Percentiles rank a stretch among this genome's conserved stretches.
Conservation (phyloP, 2,797 vertebrate genomes). For the Cirrhinus mrigala region DNA sequence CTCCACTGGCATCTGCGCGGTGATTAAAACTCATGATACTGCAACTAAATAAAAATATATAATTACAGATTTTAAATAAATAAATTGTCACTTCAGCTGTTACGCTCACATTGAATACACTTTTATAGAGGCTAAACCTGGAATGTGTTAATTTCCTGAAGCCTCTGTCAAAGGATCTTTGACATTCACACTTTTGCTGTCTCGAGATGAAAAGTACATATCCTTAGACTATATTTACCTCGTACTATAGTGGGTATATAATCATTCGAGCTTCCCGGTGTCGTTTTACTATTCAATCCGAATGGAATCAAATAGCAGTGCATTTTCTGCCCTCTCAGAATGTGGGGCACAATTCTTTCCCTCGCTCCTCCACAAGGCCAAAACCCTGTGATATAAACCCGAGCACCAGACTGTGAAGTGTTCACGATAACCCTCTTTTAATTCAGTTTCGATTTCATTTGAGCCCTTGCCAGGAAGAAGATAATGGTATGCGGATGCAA, state of each 20-base stretch:
- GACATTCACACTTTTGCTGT: not conserved
- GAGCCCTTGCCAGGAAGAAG: constrained; percentile 56
- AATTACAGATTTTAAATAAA: constrained; percentile 11
- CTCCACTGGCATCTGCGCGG: not conserved
- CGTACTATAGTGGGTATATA: not conserved
- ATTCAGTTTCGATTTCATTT: constrained; percentile 63
- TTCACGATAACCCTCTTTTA: constrained; percentile 59
- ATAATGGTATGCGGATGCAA: constrained; percentile 64
- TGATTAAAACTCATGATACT: not conserved
- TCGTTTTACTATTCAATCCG: constrained; percentile 18
- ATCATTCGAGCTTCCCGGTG: not conserved
- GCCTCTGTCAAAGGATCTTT: not conserved
- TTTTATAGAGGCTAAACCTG: not conserved
- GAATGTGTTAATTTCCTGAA: not conserved
- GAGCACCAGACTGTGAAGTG: constrained; percentile 59
- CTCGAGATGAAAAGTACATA: not conserved
- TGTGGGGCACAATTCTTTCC: constrained; percentile 10
- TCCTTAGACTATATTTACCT: constrained; percentile 24
- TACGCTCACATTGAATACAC: not conserved
- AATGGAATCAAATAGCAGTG: constrained; percentile 30
- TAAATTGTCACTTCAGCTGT: not conserved
- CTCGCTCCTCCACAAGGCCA: constrained; percentile 36
- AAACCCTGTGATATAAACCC: constrained; percentile 54
- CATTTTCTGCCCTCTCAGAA: constrained; percentile 9
- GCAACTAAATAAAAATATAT: not conserved